Evolutionary conservation across 1,140 invertebrate species (phyloP), one percentile per base, ranked within the genome.

Genomic region (Bombus cullumanus): DNA sequence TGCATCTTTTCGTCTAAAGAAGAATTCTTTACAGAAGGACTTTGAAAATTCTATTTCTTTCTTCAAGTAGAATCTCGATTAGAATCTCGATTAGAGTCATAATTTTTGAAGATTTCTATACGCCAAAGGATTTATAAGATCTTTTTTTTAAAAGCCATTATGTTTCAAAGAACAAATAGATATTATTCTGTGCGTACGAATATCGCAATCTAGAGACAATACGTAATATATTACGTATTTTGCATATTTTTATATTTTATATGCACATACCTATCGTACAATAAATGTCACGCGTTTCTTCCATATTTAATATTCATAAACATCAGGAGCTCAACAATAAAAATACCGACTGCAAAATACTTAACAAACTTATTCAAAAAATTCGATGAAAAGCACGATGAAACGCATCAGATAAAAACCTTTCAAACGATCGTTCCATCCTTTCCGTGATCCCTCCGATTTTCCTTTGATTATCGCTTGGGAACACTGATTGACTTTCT

Each of bases 401-500:
- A 22, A 34, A 9, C 8, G 31, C 59, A 15, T 9, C 47, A 18
- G 22, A 28, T 3, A 18, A 53, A 31, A 64, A 78, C 57, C 66
- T 34, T 53, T n/a, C 28, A 6, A 28, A 69, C 9, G 10, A 66
- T 13, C 13, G 25, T 41, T 22, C 18, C 25, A n/a, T 28, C 22
- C 47, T 47, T 47, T 47, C 47, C 15, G 5, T 18, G 15, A 39
- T 41, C n/a, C 8, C 43, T 25, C 10, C 15, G 47, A 47, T 57
- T 53, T 39, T 47, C 43, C 53, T 25, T 41, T 34, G 59, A 31
- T 69, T 15, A 69, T 43, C 31, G 53, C 47, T 75, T 43, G 83
- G 28, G 84, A 81, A 82, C 47, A 28, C 72, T 13, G 69, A 74
- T 81, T 66, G 72, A 69, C 75, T 84, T 73, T 57, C 57, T 57